Evolutionary conservation across 1,140 invertebrate species (phyloP).

Genomic region (Heliconius nattereri): DNA sequence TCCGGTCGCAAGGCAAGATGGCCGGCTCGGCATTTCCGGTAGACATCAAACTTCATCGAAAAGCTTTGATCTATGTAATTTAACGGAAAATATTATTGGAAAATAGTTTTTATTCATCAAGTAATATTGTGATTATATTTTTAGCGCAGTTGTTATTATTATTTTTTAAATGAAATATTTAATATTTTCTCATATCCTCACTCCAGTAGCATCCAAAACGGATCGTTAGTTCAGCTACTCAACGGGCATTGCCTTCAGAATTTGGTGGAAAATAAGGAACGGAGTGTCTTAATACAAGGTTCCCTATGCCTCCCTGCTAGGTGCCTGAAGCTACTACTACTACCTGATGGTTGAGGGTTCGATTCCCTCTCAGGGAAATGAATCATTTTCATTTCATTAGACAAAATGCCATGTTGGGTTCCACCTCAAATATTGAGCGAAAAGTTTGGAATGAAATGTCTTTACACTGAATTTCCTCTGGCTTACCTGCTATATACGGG

Average conservation of each 20-base stretch:
- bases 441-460: neutral
- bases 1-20: slow-evolving; percentile 69
- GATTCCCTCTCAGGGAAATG: neutral
- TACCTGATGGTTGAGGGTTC: too few species aligned
- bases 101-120: slow-evolving; percentile 25
- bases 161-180: neutral
- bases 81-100: slow-evolving; percentile 39
- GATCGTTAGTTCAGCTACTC: too few species aligned
- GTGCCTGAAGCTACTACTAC: too few species aligned
- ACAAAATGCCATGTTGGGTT: neutral
- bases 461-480: neutral
- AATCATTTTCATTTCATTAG: neutral
- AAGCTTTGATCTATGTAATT: slow-evolving; percentile 55
- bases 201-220: too few species aligned
- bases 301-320: too few species aligned
- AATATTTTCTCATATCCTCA: too few species aligned
- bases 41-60: slow-evolving; percentile 59
- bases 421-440: neutral
- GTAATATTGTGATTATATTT: slow-evolving; percentile 12
- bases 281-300: too few species aligned
- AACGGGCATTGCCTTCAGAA: too few species aligned
- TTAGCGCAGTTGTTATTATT: neutral
- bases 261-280: too few species aligned
- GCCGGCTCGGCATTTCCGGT: slow-evolving; percentile 61
- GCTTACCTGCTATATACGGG: neutral